Base-by-base conservation (phyloP, 1,140 invertebrate species). In the Leptopilina clavipes region DNA sequence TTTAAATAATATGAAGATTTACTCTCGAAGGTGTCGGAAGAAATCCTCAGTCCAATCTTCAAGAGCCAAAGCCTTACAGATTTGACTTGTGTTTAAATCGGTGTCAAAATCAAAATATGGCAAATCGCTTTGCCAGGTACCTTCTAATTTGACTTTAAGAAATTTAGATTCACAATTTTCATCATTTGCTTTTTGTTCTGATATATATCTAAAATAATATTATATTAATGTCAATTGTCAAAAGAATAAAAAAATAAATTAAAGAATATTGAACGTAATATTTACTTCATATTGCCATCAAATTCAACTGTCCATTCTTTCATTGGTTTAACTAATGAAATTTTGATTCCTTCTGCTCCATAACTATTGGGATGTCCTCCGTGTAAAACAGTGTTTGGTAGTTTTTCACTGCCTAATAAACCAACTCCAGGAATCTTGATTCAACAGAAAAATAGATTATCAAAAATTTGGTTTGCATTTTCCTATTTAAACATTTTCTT, bases 261-360 rank as follows among this genome's bases (percentile, higher is more conserved):
- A 6, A 14, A 45, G 12, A 14, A 45, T 22, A 25, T 65, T 31
- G 5, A 37, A n/a, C n/a, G n/a, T n/a, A n/a, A 25, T n/a, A 6
- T 19, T n/a, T 65, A 65, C 59, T 65, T 65, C 59, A 65, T 65
- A 7, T 31, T 65, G 3, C 25, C 22, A n/a, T 65, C 12, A 65
- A 65, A 31, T 65, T 65, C 59, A 22, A 65, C 59, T 65, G 22
- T 65, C 59, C 59, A 65, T 65, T 65, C 59, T n/a, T 65, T 31
- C 59, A 65, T 65, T 10, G 59, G 59, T 31, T 65, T n/a, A 37
- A 65, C 25, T 25, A 31, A n/a, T n/a, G 59, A 31, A 14, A 65
- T 31, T 65, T 31, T 25, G 5, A 65, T 65, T 3, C 59, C 59
- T 31, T 65, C 59, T 31, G 59, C 59, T n/a, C 19, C 59, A 31